phyloP scores from a whole-genome alignment of 2,113 vertebrate species.

The Nycticebus coucang region DNA sequence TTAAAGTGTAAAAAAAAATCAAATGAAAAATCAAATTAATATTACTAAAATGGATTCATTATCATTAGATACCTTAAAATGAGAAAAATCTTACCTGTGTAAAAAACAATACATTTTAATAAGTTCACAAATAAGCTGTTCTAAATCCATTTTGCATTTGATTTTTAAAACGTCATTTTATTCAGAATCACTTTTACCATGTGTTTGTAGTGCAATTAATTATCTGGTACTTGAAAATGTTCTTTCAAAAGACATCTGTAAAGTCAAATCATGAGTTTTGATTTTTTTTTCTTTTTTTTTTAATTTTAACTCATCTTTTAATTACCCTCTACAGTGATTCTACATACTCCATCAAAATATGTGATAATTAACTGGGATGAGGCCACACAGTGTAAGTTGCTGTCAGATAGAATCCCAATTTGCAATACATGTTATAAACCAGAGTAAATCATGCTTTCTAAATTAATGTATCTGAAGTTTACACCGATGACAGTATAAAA shows the following conservation, averaged over 20 bases:
- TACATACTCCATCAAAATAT: conserved; percentile 20
- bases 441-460: conserved; percentile 21
- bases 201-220: not conserved
- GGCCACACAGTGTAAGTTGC: not conserved
- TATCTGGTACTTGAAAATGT: not conserved
- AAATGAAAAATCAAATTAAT: conserved; percentile 16
- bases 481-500: not conserved
- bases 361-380: not conserved
- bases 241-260: not conserved
- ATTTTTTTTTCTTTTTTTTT: not conserved
- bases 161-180: not conserved
- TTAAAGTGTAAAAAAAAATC: not conserved
- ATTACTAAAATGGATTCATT: not conserved
- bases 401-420: not conserved
- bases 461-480: conserved; percentile 27
- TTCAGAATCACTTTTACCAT: not conserved
- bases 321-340: conserved; percentile 43
- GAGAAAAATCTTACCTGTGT: not conserved
- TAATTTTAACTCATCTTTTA: conserved; percentile 30
- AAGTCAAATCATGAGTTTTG: not conserved
- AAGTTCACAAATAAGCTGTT: not conserved
- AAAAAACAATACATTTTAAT: conserved; percentile 20
- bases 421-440: not conserved
- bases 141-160: not conserved
- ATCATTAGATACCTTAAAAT: conserved; percentile 5